A percentile compares a stretch with the other conserved stretches of the same genome.
Conservation (phyloP, 2,888 invertebrate species). For the Dendrolimus pini region DNA sequence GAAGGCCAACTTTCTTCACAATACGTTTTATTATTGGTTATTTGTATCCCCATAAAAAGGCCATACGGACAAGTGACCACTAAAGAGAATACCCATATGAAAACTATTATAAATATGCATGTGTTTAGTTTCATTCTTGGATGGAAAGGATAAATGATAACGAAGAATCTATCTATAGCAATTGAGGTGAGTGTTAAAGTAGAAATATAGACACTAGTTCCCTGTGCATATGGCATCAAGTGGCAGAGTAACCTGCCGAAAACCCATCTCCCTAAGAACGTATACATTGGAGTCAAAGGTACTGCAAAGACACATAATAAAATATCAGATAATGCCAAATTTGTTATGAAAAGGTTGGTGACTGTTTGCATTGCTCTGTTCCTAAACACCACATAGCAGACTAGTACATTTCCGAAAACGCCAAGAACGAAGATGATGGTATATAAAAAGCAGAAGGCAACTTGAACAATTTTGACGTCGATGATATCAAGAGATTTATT, state of each 20-base stretch:
- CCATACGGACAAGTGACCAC: conserved; percentile 90
- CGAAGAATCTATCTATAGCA: conserved; percentile 93
- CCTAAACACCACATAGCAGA: conserved; percentile 89
- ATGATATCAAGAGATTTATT: conserved; percentile 76
- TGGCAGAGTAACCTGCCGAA: conserved; percentile 90
- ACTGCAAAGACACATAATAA: conserved; percentile 89
- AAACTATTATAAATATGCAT: conserved; percentile 84
- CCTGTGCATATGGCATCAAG: conserved; percentile 90
- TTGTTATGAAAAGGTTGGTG: conserved; percentile 94
- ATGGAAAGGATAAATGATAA: conserved; percentile 91
- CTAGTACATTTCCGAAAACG: conserved; percentile 87
- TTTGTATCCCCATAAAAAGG: conserved; percentile 83
- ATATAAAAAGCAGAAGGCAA: conserved; percentile 86
- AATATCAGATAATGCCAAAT: conserved; percentile 91
- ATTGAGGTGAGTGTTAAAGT: conserved; percentile 94
- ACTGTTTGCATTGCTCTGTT: conserved; percentile 94
- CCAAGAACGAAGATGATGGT: conserved; percentile 87
- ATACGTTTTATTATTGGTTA: conserved; percentile 61
- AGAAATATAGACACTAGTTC: conserved; percentile 92
- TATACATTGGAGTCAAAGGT: conserved; percentile 92
- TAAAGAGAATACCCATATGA: conserved; percentile 89
- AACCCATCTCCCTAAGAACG: conserved; percentile 89
- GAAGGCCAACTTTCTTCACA: conserved; percentile 91
- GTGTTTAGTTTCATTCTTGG: conserved; percentile 87
- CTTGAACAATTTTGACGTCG: conserved; percentile 81